Percentiles rank a stretch among this genome's conserved stretches.
Conservation (phyloP, 2,113 vertebrate species). For the Vulpes lagopus region DNA sequence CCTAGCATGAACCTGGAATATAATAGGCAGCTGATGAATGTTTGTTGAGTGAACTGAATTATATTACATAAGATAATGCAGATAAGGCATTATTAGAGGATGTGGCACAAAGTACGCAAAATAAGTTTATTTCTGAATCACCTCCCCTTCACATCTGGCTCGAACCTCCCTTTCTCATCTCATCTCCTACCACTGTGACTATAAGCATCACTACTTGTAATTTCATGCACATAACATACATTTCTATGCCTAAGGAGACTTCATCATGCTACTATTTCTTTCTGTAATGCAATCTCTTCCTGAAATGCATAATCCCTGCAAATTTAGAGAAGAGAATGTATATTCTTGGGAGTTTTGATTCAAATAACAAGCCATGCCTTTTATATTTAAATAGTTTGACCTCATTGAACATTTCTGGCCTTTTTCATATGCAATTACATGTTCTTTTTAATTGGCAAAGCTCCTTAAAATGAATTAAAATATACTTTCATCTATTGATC, state of each 20-base stretch:
- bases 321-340: slow-evolving; percentile 16
- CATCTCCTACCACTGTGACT: not conserved
- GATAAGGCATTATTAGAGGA: not conserved
- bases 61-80: not conserved
- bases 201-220: not conserved
- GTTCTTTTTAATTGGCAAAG: not conserved
- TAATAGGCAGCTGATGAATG: not conserved
- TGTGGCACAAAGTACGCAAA: not conserved
- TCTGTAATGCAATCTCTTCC: not conserved
- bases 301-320: not conserved
- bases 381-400: slow-evolving; percentile 35
- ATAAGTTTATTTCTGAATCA: slow-evolving; percentile 17
- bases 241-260: not conserved
- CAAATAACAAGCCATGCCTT: not conserved
- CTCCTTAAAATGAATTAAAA: slow-evolving; percentile 42
- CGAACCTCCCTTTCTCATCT: not conserved
- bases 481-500: not conserved
- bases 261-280: not conserved
- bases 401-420: slow-evolving; percentile 7
- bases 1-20: not conserved
- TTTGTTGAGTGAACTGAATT: not conserved
- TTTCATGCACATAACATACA: not conserved
- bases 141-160: not conserved
- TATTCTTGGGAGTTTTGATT: not conserved
- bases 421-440: not conserved